phyloP scores from a whole-genome alignment of 2,797 vertebrate species.

The Semaprochilodus insignis region DNA sequence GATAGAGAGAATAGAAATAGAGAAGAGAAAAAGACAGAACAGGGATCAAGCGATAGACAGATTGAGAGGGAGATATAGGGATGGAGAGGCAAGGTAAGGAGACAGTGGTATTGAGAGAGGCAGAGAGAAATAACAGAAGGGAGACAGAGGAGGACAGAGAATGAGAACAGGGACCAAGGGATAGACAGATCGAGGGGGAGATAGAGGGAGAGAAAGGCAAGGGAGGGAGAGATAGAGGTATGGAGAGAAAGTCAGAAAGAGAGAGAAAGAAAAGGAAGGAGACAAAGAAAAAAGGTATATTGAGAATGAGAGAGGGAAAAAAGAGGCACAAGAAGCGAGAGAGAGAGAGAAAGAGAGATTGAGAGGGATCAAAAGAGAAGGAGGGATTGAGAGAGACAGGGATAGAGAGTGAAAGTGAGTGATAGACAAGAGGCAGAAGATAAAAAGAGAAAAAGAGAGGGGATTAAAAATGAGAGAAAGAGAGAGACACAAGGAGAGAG shows the following conservation, averaged over 20 bases:
- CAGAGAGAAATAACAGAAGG: too few species aligned
- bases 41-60: neutral
- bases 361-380: neutral
- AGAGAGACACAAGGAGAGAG: neutral
- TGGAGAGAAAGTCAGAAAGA: too few species aligned
- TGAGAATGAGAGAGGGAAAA: too few species aligned
- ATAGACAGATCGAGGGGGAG: neutral
- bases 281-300: neutral
- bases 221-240: neutral
- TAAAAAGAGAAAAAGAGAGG: conserved; percentile 3
- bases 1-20: too few species aligned
- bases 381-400: neutral
- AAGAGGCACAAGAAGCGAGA: neutral
- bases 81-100: neutral
- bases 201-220: neutral
- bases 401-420: neutral
- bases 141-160: neutral
- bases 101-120: neutral
- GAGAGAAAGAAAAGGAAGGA: too few species aligned
- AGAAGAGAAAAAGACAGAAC: neutral
- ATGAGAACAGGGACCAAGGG: neutral
- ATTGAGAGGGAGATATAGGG: neutral
- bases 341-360: neutral
- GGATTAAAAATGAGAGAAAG: neutral
- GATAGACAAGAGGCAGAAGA: neutral